Evolutionary conservation across 1,140 invertebrate genomes (phyloP), one percentile per base, ranked within the genome.

Genomic region (Drosophila prosaltans): DNA sequence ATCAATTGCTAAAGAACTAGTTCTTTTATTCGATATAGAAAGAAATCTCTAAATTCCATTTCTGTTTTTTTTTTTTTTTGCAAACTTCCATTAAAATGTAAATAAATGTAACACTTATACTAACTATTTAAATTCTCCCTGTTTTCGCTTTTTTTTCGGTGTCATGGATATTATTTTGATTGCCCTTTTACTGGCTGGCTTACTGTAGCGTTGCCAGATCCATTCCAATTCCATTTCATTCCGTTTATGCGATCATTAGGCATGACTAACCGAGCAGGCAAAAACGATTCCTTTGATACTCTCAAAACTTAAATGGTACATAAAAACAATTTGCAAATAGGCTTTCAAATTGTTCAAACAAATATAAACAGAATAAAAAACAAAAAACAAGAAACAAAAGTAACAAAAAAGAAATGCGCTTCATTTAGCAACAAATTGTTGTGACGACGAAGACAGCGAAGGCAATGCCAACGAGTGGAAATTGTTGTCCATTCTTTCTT

Each of bases 391-490:
- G 57, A 65, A 79, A 11, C n/a, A 39, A 5, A 59, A 61, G 62
- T 61, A 79, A 16, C 30, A 39, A 5, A 69, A 57, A 79, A 68
- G 61, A 86, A 86, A 65, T 86, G 48, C 82, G 81, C 81, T 78
- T 85, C 81, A 85, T 85, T 85, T 75, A 77, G 79, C 78, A 85
- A 86, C 81, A 85, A 85, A 85, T 85, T 84, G 81, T 84, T 85
- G 81, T 69, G 78, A 84, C 81, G 74, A 72, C 74, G 66, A 84
- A 81, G 74, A 72, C 74, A 64, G 63, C 45, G 21, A 51, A 21
- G 1, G 6, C 16, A 7, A 7, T 16, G 16, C 16, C 45, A 48
- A 48, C 45, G 71, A 69, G 63, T 71, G 70, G 73, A 78, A 75
- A 54, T 65, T 72, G 64, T 63, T 70, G 62, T 69, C 65, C 77